Evolutionary conservation across 2,797 vertebrate species (phyloP), one percentile per base, ranked within the genome.

Genomic region (Hybognathus amarus): DNA sequence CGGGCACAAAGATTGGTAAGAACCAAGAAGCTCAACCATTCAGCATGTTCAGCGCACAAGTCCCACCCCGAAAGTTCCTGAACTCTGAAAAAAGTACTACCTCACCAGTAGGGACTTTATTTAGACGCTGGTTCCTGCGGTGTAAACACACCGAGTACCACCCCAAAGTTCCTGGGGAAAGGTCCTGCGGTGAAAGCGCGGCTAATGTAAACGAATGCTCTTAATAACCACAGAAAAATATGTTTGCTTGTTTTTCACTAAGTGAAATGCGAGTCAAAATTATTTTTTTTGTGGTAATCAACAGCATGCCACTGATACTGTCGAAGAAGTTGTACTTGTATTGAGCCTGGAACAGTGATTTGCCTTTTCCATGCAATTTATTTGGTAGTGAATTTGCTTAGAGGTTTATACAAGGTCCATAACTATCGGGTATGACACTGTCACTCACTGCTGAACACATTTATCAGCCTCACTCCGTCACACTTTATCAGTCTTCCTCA

Each of bases 401-500:
- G 6, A 63, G 27, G 61, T 63, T 27, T 33, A 18, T 67, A 45
- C 2, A 4, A 56, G 33, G n/a, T 68, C 2, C 36, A 15, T 33
- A 54, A 42, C 17, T 40, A 17, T 56, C 5, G 0, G 4, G 24
- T 27, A 69, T 80, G n/a, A 68, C 4, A 7, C 11, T 17, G 77
- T 71, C 20, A 2, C n/a, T 70, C 10, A 59, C 38, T 8, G 8
- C 73, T n/a, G 52, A 20, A 40, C 52, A 75, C 13, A 42, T 64
- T 36, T 24, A 75, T 42, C 70, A 82, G 5, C 30, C 81, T 63
- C 77, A 30, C 77, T 61, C 79, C 50, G 42, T 63, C 54, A 64
- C 27, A 63, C 69, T 79, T 54, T 68, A 68, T 56, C 38, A 30
- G 33, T 22, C 22, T 80, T 40, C 15, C 66, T 56, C 70, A 67